phyloP scores from a whole-genome alignment of 1,140 invertebrate genomes.

The Eufriesea mexicana region DNA sequence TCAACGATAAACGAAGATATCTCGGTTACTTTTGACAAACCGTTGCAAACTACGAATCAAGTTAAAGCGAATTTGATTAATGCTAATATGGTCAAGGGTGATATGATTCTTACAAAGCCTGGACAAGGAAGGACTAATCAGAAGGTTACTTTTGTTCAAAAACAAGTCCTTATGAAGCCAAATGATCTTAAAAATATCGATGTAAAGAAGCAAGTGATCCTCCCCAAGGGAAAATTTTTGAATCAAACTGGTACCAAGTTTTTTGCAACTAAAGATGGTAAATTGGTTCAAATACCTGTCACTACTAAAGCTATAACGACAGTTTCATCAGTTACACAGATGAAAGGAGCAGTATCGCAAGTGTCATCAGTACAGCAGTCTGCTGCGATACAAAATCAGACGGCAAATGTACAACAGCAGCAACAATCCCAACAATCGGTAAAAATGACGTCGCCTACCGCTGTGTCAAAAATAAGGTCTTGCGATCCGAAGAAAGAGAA shows the following conservation, averaged over 20 bases:
- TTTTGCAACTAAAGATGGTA: slow-evolving; percentile 70
- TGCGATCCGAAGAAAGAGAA: slow-evolving; percentile 77
- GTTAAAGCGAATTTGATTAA: slow-evolving; percentile 79
- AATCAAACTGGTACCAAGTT: slow-evolving; percentile 68
- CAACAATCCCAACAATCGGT: slow-evolving; percentile 42
- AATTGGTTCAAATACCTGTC: slow-evolving; percentile 61
- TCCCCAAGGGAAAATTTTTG: slow-evolving; percentile 73
- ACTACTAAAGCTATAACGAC: slow-evolving; percentile 56
- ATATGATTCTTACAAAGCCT: slow-evolving; percentile 79
- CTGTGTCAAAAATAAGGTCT: slow-evolving; percentile 67
- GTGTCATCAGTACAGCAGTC: slow-evolving; percentile 13
- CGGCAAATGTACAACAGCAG: slow-evolving; percentile 38
- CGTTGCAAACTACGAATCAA: slow-evolving; percentile 78
- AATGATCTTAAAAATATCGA: slow-evolving; percentile 72
- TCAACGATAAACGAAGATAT: slow-evolving; percentile 46
- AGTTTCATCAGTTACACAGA: slow-evolving; percentile 15
- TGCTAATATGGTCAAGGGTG: slow-evolving; percentile 80
- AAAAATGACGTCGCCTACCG: slow-evolving; percentile 33
- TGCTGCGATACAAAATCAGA: neutral
- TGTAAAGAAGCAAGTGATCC: slow-evolving; percentile 69
- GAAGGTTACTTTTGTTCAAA: slow-evolving; percentile 77
- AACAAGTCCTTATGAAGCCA: slow-evolving; percentile 76
- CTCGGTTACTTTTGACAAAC: slow-evolving; percentile 63
- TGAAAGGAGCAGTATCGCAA: slow-evolving; percentile 47
- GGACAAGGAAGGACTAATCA: slow-evolving; percentile 75